A percentile compares a stretch with the other conserved stretches of the same genome.
phyloP scores from a whole-genome alignment of 2,888 invertebrate species.

The Tolmerus cingulatus region DNA sequence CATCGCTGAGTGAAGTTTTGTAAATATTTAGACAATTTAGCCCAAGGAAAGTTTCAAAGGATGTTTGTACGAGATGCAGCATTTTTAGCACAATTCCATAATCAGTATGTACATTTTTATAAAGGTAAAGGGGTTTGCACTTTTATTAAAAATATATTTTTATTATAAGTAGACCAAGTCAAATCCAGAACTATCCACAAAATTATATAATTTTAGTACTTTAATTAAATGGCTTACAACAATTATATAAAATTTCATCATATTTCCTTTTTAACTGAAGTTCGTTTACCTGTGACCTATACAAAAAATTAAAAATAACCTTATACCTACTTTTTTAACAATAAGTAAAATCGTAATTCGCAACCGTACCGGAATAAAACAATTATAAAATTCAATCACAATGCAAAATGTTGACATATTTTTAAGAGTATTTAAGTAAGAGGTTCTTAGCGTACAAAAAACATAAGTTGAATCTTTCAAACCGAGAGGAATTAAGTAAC shows the following conservation, averaged over 20 bases:
- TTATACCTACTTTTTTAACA: neutral
- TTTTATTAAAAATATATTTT: no score
- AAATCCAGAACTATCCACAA: no score
- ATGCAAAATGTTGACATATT: neutral
- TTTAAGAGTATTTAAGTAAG: neutral
- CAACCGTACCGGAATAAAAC: neutral
- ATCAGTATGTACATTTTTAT: neutral
- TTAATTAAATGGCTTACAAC: neutral
- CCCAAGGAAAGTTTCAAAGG: neutral
- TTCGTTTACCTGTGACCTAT: neutral
- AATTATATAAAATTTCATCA: neutral
- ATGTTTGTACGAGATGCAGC: neutral
- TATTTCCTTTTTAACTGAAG: neutral
- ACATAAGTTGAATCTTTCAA: neutral
- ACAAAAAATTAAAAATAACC: neutral
- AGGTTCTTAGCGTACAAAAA: neutral
- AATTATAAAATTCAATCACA: neutral
- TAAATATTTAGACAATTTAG: neutral
- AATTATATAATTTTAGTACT: neutral
- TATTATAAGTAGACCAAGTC: no score
- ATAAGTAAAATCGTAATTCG: neutral
- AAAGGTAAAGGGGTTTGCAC: no score
- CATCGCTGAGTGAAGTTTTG: neutral
- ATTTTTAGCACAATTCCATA: neutral
- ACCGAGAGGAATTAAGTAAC: neutral